A percentile compares a stretch with the other conserved stretches of the same genome.
These are phyloP conservation scores for Meda fulgida DNA, from an alignment of 2,797 vertebrate genomes.

Conservation along the genomic window DNA sequence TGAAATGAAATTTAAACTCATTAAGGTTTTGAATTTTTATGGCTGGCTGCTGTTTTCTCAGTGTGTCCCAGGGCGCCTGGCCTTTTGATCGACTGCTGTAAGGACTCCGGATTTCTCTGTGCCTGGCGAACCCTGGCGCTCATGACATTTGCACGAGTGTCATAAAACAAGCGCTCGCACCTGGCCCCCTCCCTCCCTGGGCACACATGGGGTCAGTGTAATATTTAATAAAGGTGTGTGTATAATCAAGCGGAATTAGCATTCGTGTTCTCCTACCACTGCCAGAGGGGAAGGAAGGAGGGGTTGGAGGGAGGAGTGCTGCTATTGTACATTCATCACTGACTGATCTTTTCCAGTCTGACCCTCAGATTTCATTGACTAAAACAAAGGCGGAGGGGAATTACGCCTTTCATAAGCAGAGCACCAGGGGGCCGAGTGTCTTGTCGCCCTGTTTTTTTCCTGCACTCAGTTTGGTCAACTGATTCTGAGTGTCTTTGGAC, in stretches of 20 bases:
- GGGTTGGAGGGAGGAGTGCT: constrained; percentile 75
- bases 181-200: constrained; percentile 64
- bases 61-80: constrained; percentile 86
- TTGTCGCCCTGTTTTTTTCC: not conserved
- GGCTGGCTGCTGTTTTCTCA: constrained; percentile 87
- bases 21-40: constrained; percentile 92
- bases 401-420: constrained; percentile 60
- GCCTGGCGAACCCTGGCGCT: constrained; percentile 81
- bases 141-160: constrained; percentile 94
- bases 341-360: constrained; percentile 85
- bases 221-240: constrained; percentile 98
- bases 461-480: not conserved
- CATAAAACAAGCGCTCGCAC: constrained; percentile 70
- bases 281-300: constrained; percentile 82
- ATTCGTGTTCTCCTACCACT: constrained; percentile 87
- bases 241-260: constrained; percentile 98
- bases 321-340: constrained; percentile 89
- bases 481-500: not conserved
- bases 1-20: constrained; percentile 91
- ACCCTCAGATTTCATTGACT: constrained; percentile 70
- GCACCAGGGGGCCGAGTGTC: constrained; percentile 10
- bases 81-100: constrained; percentile 88
- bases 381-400: constrained; percentile 48
- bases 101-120: constrained; percentile 84
- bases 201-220: constrained; percentile 81